Base-by-base conservation (phyloP, 2,888 invertebrate species). In the Liposcelis brunnea region DNA sequence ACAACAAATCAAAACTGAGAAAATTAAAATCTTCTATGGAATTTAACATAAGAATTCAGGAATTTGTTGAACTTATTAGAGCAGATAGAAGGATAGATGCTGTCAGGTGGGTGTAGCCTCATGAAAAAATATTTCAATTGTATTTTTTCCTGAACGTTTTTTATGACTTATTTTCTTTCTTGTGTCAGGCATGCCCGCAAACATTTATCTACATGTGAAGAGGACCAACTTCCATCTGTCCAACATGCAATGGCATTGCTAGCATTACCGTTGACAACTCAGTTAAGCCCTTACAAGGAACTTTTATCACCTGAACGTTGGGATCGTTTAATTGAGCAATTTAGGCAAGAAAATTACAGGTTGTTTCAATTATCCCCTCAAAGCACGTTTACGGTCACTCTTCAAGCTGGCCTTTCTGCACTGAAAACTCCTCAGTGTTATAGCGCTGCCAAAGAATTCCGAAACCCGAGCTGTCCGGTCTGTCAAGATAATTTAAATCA, bases 11-110 rank as follows among this genome's bases (percentile, higher is more conserved):
- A 31, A 94, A 93, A 61, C 71, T 95, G 50, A 71, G 93, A 46
- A 94, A 94, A 66, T 75, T 94, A 51, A 86, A 87, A 63, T 94
- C 94, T 44, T 86, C 79, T 46, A 81, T 98, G 73, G 98, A 98
- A 65, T 90, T 95, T 60, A 90, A 90, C 63, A 72, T 97, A 49
- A 70, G 90, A 33, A 77, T 87, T 55, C 80, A 95, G 69, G 95
- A 95, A 63, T 95, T 94, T 61, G 82, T 98, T 31, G 97, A 97
- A 64, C 64, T 95, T 44, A 82, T 98, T n/a, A 75, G 90, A 48
- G 71, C 72, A 8, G 87, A 90, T 60, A 72, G 77, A 48, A 74
- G 90, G 40, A 68, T 90, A 52, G 95, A 95, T 49, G 97, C 97
- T 10, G 89, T 98, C 2, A 81, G 62, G 66, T 72, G 56, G 55